Evolutionary conservation across 2,888 invertebrate genomes (phyloP).

Genomic region (Nomada ferruginata): DNA sequence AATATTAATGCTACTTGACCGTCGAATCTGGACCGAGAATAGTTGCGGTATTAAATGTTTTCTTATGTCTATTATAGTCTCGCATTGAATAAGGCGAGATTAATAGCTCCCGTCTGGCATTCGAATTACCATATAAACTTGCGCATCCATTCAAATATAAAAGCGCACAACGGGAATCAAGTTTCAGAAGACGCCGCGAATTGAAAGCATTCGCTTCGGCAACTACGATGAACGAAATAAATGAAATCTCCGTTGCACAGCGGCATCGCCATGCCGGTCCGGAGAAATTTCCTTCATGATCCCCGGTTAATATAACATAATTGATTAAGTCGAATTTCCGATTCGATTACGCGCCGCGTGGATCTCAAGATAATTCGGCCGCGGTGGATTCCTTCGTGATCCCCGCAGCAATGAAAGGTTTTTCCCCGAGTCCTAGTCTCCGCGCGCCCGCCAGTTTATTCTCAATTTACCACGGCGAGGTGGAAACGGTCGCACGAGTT

Average conservation of each 20-base stretch:
- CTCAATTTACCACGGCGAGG: slow-evolving; percentile 69
- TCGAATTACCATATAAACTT: neutral
- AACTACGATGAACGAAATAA: neutral
- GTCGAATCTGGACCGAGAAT: too few species aligned
- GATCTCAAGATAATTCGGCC: slow-evolving; percentile 18
- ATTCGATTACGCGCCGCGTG: slow-evolving; percentile 18
- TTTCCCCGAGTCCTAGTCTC: slow-evolving; percentile 14
- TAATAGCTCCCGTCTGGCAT: neutral
- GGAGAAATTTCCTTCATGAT: slow-evolving; percentile 5
- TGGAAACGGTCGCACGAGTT: slow-evolving; percentile 72
- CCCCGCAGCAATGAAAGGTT: slow-evolving; percentile 45
- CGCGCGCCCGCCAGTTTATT: slow-evolving; percentile 67
- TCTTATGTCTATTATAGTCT: neutral
- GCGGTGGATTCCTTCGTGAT: slow-evolving; percentile 37
- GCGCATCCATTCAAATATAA: neutral
- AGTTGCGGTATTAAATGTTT: neutral
- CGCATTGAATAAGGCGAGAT: neutral
- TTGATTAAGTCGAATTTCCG: slow-evolving; percentile 27
- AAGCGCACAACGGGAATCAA: neutral
- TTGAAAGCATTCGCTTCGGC: neutral
- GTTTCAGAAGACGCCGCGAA: neutral
- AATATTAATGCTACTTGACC: too few species aligned
- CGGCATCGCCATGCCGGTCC: neutral
- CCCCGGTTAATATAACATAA: slow-evolving; percentile 16
- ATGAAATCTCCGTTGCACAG: neutral